phyloP scores from a whole-genome alignment of 2,113 vertebrate genomes.

The Zootoca vivipara region DNA sequence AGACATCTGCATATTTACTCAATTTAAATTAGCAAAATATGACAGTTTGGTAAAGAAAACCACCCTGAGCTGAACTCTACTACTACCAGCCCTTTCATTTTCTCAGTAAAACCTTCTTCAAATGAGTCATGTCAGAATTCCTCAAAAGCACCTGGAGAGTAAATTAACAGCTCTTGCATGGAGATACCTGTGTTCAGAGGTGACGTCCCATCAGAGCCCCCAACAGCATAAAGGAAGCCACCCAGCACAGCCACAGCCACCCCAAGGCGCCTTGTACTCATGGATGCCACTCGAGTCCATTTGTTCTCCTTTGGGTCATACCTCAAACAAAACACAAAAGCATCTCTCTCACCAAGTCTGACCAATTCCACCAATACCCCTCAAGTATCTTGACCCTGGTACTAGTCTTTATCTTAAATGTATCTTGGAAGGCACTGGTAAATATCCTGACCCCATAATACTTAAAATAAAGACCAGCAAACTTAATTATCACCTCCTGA shows the following conservation, averaged over 20 bases:
- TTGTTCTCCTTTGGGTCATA: slow-evolving; percentile 99
- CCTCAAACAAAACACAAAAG: slow-evolving; percentile 67
- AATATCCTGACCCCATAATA: too few relatives aligned
- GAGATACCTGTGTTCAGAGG: slow-evolving; percentile 94
- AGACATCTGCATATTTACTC: background rate
- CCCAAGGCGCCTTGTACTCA: slow-evolving; percentile 95
- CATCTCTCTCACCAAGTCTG: background rate
- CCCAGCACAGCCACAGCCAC: slow-evolving; percentile 96
- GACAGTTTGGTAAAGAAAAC: background rate
- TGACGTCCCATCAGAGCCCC: slow-evolving; percentile 97
- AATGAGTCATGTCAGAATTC: background rate
- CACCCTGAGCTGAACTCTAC: background rate
- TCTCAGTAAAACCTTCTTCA: background rate
- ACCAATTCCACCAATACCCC: background rate
- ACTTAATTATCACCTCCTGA: too few relatives aligned
- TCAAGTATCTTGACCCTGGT: too few relatives aligned
- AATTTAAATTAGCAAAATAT: background rate
- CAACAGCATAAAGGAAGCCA: slow-evolving; percentile 96
- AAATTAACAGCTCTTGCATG: rapidly evolving
- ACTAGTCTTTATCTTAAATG: too few relatives aligned
- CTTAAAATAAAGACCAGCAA: too few relatives aligned
- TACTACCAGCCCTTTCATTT: background rate
- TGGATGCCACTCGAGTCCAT: slow-evolving; percentile 98
- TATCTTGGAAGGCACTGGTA: too few relatives aligned
- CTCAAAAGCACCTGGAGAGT: background rate